phyloP scores from a whole-genome alignment of 2,797 vertebrate genomes.

The Champsocephalus esox region DNA sequence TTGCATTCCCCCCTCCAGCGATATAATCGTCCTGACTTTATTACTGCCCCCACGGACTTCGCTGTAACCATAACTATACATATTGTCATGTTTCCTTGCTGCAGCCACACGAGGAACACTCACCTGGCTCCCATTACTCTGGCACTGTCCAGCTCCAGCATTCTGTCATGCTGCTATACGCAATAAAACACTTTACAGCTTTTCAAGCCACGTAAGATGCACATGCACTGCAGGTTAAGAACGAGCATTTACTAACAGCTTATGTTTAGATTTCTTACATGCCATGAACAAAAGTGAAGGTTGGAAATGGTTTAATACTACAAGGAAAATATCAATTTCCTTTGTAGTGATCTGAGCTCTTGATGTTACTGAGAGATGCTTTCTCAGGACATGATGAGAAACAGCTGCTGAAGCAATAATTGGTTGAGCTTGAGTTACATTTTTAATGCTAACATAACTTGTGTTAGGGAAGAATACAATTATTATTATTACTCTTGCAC shows the following conservation, averaged over 20 bases:
- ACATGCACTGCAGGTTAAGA: background rate
- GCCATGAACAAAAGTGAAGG: background rate
- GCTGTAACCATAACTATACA: conserved; percentile 50
- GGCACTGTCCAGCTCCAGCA: conserved; percentile 24
- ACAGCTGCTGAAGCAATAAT: background rate
- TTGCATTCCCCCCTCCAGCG: conserved; percentile 44
- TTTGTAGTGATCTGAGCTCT: background rate
- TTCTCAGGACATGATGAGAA: too few species aligned
- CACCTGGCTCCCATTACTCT: conserved; percentile 49
- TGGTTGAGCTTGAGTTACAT: background rate
- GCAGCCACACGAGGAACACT: conserved; percentile 33
- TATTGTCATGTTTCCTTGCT: conserved; percentile 48
- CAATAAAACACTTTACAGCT: background rate
- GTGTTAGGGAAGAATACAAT: background rate
- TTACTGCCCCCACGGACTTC: conserved; percentile 47
- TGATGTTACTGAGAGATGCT: background rate
- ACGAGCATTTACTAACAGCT: background rate
- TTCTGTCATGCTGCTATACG: conserved; percentile 12
- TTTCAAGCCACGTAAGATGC: background rate
- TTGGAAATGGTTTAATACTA: too few species aligned
- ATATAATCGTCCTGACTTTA: conserved; percentile 62
- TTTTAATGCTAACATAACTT: background rate
- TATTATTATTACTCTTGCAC: background rate
- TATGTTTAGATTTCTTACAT: background rate
- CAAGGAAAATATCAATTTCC: too few species aligned